A percentile compares a stretch with the other conserved stretches of the same genome.
Conservation (phyloP, 2,113 vertebrate species). For the Cyanoliseus patagonus region DNA sequence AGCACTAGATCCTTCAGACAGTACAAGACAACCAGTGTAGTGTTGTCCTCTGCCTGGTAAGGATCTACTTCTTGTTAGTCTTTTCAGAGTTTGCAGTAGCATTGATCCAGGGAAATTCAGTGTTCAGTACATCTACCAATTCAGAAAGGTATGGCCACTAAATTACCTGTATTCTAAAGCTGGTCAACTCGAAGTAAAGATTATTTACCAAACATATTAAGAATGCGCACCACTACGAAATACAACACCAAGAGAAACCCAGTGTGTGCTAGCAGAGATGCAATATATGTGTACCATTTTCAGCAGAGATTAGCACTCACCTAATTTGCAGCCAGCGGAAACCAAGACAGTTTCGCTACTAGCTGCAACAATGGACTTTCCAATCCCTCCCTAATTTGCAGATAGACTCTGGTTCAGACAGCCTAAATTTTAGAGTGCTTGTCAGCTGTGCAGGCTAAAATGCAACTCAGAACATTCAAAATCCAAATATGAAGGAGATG, state of each 20-base stretch:
- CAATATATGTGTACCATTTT: background rate
- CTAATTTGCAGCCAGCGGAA: background rate
- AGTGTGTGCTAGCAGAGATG: background rate
- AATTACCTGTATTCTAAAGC: background rate
- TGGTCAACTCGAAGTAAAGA: background rate
- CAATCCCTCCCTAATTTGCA: background rate
- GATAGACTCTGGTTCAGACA: background rate
- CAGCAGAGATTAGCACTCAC: background rate
- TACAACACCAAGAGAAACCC: background rate
- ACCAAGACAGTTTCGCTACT: background rate
- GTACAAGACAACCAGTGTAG: background rate
- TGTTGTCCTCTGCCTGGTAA: background rate
- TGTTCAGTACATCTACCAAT: fast-evolving
- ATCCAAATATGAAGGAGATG: background rate
- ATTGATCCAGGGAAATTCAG: background rate
- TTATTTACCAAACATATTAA: background rate
- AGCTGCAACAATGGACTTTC: background rate
- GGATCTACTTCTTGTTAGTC: background rate
- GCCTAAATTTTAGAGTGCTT: background rate
- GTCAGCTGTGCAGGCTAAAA: background rate
- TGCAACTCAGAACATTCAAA: background rate
- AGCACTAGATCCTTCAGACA: background rate
- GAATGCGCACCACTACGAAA: background rate
- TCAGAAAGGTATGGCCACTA: background rate
- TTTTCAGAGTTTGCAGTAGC: background rate